These are phyloP conservation scores for Pao palembangensis DNA, from an alignment of 2,113 vertebrate species.

Conservation along the genomic window DNA sequence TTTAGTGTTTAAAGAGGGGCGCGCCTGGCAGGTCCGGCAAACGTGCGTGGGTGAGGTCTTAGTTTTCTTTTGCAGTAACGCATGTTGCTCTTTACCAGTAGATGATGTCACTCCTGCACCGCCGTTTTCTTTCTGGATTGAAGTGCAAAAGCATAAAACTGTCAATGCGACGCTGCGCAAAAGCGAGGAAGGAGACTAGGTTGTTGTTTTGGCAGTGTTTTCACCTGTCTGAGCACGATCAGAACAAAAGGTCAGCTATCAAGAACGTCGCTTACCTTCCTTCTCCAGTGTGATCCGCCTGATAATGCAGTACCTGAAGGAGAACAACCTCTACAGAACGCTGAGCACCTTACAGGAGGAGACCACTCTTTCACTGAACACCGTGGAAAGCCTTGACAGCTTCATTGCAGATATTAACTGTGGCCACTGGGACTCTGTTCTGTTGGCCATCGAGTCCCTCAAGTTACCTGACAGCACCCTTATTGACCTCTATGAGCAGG, in stretches of 20 bases:
- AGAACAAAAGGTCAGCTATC: neutral
- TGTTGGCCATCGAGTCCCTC: slow-evolving; percentile 94
- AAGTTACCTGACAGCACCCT: slow-evolving; percentile 96
- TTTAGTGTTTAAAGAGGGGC: too few relatives aligned
- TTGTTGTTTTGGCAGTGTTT: neutral
- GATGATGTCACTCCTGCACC: too few relatives aligned
- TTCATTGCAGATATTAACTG: slow-evolving; percentile 95
- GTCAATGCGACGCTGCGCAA: too few relatives aligned
- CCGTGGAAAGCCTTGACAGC: slow-evolving; percentile 96
- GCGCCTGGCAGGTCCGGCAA: too few relatives aligned
- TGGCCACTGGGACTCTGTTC: slow-evolving; percentile 96
- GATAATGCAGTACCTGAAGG: slow-evolving; percentile 98
- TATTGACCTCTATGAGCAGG: slow-evolving; percentile 97
- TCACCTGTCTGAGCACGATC: neutral
- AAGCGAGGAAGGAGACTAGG: neutral
- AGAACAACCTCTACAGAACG: slow-evolving; percentile 92
- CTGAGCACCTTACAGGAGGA: slow-evolving; percentile 92
- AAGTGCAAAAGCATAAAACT: too few relatives aligned
- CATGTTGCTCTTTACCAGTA: too few relatives aligned
- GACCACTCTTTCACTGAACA: slow-evolving; percentile 94
- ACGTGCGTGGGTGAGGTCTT: too few relatives aligned
- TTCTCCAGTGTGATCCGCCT: slow-evolving; percentile 87
- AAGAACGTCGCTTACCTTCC: neutral
- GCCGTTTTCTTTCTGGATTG: too few relatives aligned
- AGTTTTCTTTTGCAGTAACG: too few relatives aligned